Evolutionary conservation across 2,888 invertebrate genomes (phyloP).

Genomic region (Magallana nippona): DNA sequence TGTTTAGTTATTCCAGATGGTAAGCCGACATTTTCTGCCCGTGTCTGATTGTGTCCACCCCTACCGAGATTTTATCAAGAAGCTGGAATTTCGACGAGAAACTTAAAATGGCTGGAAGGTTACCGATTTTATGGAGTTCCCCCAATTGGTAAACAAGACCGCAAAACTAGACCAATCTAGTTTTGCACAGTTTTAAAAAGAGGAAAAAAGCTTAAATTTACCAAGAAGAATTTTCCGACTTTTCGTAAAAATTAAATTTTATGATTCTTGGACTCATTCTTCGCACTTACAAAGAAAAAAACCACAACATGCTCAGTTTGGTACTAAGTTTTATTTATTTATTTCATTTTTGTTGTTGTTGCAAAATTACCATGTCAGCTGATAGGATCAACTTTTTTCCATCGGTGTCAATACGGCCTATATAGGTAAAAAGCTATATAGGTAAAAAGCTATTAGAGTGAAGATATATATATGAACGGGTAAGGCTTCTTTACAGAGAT

Average conservation of each 20-base stretch:
- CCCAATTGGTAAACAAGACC: background rate
- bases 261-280: background rate
- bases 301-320: background rate
- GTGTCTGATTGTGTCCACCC: background rate
- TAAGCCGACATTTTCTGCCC: constrained; percentile 2
- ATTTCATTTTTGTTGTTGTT: background rate
- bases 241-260: background rate
- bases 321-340: background rate
- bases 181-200: no score
- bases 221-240: background rate
- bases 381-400: background rate
- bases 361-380: background rate
- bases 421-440: background rate
- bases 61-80: constrained; percentile 7
- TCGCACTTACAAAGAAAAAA: no score
- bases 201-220: no score
- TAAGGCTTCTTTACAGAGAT: constrained; percentile 2
- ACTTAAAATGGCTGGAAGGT: background rate
- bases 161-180: no score
- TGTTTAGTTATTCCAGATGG: constrained; percentile 22
- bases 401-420: no score
- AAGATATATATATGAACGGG: constrained; percentile 7
- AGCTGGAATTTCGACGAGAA: constrained; percentile 16
- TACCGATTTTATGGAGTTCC: background rate
- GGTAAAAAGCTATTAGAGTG: constrained; percentile 11